These are phyloP conservation scores for Geopemphigus sp. DNA, from an alignment of 1,140 invertebrate species.

Conservation along the genomic window DNA sequence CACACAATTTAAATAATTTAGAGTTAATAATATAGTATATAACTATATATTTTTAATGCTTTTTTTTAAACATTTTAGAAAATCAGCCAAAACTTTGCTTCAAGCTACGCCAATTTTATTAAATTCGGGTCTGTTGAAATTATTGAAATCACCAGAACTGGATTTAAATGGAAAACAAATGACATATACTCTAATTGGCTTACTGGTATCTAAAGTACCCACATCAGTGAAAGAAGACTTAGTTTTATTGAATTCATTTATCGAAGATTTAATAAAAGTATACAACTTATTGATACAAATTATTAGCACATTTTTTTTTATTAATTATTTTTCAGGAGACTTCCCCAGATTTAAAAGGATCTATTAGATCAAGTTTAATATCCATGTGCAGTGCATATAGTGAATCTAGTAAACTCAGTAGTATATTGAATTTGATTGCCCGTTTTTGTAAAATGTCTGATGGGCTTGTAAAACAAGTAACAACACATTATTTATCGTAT, in stretches of 20 bases:
- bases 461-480: slow-evolving; percentile 34
- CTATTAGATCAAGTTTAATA: slow-evolving; percentile 38
- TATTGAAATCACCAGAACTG: slow-evolving; percentile 60
- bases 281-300: neutral
- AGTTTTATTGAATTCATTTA: slow-evolving; percentile 65
- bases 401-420: neutral
- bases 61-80: slow-evolving; percentile 55
- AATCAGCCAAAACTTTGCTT: slow-evolving; percentile 61
- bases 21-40: too few relatives aligned
- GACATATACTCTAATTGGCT: slow-evolving; percentile 74
- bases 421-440: slow-evolving; percentile 27
- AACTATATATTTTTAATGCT: too few relatives aligned
- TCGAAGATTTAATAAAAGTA: slow-evolving; percentile 64
- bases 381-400: slow-evolving; percentile 41
- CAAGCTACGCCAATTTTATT: slow-evolving; percentile 59
- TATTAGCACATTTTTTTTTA: neutral
- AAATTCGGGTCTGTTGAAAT: slow-evolving; percentile 66
- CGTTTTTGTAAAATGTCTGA: slow-evolving; percentile 46
- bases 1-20: too few relatives aligned
- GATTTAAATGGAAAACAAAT: slow-evolving; percentile 60
- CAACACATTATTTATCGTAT: slow-evolving; percentile 38
- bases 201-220: slow-evolving; percentile 68
- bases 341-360: slow-evolving; percentile 36
- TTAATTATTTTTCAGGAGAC: slow-evolving; percentile 26
- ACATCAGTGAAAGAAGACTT: slow-evolving; percentile 68